Evolutionary conservation across 1,140 invertebrate genomes (phyloP), one percentile per base, ranked within the genome.

Genomic region (Condylostylus longicornis): DNA sequence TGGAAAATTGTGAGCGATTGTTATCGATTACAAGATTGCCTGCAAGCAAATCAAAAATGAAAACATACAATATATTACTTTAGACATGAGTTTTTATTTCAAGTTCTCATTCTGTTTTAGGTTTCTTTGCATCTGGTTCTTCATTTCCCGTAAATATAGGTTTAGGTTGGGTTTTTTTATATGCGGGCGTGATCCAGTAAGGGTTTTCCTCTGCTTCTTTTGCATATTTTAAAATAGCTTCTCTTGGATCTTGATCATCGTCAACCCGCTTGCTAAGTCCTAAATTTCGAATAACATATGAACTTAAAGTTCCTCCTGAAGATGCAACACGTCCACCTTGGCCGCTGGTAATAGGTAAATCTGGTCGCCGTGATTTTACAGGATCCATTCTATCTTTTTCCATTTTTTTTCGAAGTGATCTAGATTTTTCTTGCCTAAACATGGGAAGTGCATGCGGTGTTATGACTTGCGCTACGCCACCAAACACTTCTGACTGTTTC

Each of bases 161-260:
- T 40, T 74, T 71, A 0, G 86, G 85, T 48, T 91, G 85, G 1
- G 81, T 89, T 42, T 77, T 81, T 33, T 74, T 72, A 56, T 94
- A 95, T 7, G 89, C 90, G 0, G 87, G 88, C 0, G 85, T 74
- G 28, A 94, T 84, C 88, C 89, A 97, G 54, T 90, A 94, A 0
- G 95, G 95, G 72, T 98, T 91, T 58, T 96, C 85, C 33, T 75
- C 90, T 0, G 95, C 94, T 19, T 93, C 90, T 60, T 98, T 91
- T 0, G 94, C 94, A 65, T 82, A 95, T 44, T 89, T 82, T n/a
- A 98, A 65, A 50, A 99, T 94, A 5, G 93, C 93, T 51, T 91
- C 88, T 36, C 95, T 71, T 0, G 95, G 91, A 70, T 98, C 91
- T 50, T 94, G 86, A 62, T 96, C 91, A 51, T 94, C 88, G 46